These are phyloP conservation scores for Drosophila silvestris DNA, from an alignment of 2,888 invertebrate species.

Conservation along the genomic window DNA sequence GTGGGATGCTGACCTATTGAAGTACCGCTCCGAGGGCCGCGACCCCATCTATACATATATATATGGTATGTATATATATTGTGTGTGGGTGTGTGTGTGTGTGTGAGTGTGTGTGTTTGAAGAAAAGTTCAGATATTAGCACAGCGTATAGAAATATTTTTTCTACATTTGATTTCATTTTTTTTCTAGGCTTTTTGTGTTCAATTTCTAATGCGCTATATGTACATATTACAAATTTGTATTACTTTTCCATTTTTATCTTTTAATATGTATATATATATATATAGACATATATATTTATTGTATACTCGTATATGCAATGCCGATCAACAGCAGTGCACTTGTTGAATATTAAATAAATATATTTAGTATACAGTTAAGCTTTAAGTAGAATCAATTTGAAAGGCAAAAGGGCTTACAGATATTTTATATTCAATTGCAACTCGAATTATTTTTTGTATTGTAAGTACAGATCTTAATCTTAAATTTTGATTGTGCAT, in stretches of 20 bases:
- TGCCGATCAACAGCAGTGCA: constrained; percentile 24
- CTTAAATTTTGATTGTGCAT: background rate
- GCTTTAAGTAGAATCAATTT: background rate
- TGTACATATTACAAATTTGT: constrained; percentile 44
- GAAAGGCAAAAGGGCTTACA: background rate
- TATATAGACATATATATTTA: background rate
- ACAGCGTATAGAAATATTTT: constrained; percentile 4
- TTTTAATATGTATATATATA: constrained; percentile 6
- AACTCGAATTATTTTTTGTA: background rate
- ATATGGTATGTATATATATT: constrained; percentile 5
- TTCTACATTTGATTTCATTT: constrained; percentile 32
- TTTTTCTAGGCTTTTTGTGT: constrained; percentile 61
- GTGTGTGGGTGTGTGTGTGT: constrained; percentile 18
- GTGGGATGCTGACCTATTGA: constrained; percentile 85
- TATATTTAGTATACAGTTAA: background rate
- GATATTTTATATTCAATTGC: background rate
- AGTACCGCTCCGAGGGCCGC: constrained; percentile 87
- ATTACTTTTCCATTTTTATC: constrained; percentile 24
- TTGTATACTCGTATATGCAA: constrained; percentile 27
- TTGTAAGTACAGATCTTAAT: background rate
- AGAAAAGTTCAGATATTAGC: constrained; percentile 44
- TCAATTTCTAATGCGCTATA: constrained; percentile 60
- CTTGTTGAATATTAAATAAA: background rate
- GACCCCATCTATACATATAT: constrained; percentile 90
- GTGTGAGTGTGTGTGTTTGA: constrained; percentile 30